These are phyloP conservation scores for Calcarius ornatus DNA, from an alignment of 2,113 vertebrate genomes.

Conservation along the genomic window DNA sequence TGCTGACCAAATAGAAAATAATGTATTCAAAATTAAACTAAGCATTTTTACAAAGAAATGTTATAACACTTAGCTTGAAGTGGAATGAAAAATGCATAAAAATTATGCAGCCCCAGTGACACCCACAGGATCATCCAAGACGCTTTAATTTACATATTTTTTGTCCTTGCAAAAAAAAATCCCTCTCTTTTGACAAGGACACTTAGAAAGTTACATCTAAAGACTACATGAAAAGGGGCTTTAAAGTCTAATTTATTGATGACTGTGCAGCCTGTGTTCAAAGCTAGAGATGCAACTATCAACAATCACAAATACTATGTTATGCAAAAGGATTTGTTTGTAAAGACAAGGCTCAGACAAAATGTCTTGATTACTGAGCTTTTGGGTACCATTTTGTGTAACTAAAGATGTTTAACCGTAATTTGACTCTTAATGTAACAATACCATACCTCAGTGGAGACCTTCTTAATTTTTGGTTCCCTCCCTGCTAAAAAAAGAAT, in stretches of 20 bases:
- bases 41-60: background rate
- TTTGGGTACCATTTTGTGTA: background rate
- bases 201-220: background rate
- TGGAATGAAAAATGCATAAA: background rate
- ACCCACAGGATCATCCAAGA: background rate
- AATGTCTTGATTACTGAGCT: background rate
- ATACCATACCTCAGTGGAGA: background rate
- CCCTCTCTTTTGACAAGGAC: background rate
- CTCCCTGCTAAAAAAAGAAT: background rate
- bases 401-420: background rate
- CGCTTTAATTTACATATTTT: background rate
- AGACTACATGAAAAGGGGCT: background rate
- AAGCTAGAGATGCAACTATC: background rate
- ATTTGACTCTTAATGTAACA: background rate
- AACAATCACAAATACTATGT: background rate
- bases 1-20: constrained; percentile 16
- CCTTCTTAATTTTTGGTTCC: background rate
- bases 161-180: background rate
- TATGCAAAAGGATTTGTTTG: background rate
- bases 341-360: background rate
- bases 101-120: background rate
- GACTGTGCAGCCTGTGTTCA: background rate
- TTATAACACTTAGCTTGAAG: background rate
- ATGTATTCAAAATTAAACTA: constrained; percentile 6
- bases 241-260: background rate